Evolutionary conservation across 2,113 vertebrate genomes (phyloP).

Genomic region (Neomonachus schauinslandi): DNA sequence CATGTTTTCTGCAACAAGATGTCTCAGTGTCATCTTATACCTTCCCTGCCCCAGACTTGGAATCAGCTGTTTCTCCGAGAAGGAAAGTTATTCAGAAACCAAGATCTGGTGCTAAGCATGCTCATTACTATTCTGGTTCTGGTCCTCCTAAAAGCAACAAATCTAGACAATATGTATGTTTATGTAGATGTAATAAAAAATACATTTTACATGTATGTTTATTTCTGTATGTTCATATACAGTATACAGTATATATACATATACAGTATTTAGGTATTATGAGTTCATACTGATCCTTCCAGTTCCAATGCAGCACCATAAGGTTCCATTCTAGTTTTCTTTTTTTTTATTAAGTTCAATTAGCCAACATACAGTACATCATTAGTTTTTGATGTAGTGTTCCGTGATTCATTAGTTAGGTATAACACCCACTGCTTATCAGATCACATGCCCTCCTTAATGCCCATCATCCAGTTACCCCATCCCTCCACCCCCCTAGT

Average conservation of each 20-base stretch:
- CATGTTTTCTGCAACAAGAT: background rate
- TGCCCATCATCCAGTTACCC: background rate
- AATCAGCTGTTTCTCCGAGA: background rate
- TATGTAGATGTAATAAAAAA: background rate
- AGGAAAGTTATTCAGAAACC: conserved; percentile 32
- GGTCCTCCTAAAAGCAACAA: background rate
- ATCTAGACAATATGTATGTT: background rate
- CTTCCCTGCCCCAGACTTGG: background rate
- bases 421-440: background rate
- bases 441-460: background rate
- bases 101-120: background rate
- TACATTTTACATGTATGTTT: background rate
- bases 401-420: background rate
- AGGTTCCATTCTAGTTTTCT: background rate
- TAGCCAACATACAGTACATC: background rate
- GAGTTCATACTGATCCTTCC: background rate
- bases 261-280: background rate
- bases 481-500: background rate
- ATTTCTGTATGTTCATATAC: background rate
- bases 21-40: background rate
- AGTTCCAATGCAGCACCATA: background rate
- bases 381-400: background rate
- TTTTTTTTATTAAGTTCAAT: background rate
- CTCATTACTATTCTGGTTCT: background rate
- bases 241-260: too few relatives aligned